Evolutionary conservation across 2,113 vertebrate species (phyloP), one percentile per base, ranked within the genome.

Genomic region (Pseudopipra pipra): DNA sequence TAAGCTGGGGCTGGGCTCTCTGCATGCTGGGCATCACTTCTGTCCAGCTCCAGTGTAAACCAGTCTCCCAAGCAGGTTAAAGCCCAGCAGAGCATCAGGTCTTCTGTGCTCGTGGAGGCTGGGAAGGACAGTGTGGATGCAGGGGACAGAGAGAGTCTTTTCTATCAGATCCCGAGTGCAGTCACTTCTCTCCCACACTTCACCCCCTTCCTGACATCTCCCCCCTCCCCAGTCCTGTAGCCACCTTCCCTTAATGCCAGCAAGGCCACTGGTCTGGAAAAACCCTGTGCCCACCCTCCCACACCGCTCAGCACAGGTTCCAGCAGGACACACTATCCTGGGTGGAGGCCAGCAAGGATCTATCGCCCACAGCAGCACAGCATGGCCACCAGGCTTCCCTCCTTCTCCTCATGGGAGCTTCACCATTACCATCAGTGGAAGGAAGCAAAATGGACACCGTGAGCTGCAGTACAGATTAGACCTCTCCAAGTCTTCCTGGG

Each of bases 261-360:
- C 27, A 23, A 11, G 15, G 63, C 3, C 25, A 23, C 20, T 18
- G 46, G 23, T 7, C 27, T 33, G 52, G 49, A 25, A 12, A 68
- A 35, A 14, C 16, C 58, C 27, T 0, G 0, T 24, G 35, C 33
- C 55, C 78, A 65, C 19, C 33, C 11, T 8, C 8, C 51, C 6
- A 2, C 0, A 0, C 11, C 54, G 18, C 77, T n/a, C 70, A 77
- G 65, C 59, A n/a, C 54, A 22, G 37, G 31, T 27, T 44, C 58
- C 39, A 49, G 75, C 41, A 77, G 66, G 70, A 35, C 52, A 44
- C 4, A 9, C 9, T 25, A 17, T 9, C 37, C 47, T 14, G 12
- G 15, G 21, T 12, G 65, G 33, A 43, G 55, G 31, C 24, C 81
- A 63, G n/a, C 52, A 75, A 71, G 82, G 71, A 87, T 7, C 22